Percentiles rank a stretch among this genome's conserved stretches.
Conservation (phyloP, 2,113 vertebrate genomes). For the Pelecanus crispus region DNA sequence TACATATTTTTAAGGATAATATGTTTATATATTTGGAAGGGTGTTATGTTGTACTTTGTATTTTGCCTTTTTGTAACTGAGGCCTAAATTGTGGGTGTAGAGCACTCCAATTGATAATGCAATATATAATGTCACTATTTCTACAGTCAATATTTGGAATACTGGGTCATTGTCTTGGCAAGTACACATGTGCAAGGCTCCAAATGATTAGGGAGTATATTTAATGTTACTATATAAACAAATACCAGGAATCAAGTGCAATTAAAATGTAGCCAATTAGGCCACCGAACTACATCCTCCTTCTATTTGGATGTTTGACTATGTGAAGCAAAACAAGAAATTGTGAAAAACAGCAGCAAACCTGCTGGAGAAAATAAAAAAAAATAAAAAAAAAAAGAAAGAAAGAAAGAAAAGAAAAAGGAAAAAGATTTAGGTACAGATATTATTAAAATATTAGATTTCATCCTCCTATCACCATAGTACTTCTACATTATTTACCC, state of each 20-base stretch:
- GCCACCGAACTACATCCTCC: neutral
- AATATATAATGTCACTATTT: neutral
- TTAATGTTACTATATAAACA: neutral
- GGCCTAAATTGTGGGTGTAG: neutral
- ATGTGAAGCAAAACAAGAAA: neutral
- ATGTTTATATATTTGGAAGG: neutral
- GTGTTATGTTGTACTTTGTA: neutral
- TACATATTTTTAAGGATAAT: neutral
- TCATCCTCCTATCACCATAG: neutral
- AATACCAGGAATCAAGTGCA: neutral
- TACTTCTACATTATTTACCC: neutral
- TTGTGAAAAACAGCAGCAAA: neutral
- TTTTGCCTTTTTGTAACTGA: neutral
- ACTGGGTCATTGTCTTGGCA: neutral
- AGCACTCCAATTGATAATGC: neutral
- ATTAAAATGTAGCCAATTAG: neutral
- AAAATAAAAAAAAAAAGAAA: neutral
- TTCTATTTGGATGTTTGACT: neutral
- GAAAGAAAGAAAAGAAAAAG: neutral
- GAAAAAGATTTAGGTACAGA: neutral
- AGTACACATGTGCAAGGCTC: neutral
- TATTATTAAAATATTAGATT: neutral
- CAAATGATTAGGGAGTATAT: neutral
- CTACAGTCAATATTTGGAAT: neutral
- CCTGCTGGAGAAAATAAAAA: neutral